Base-by-base conservation (phyloP, 1,140 invertebrate genomes). In the Apocrypta bakeri region DNA sequence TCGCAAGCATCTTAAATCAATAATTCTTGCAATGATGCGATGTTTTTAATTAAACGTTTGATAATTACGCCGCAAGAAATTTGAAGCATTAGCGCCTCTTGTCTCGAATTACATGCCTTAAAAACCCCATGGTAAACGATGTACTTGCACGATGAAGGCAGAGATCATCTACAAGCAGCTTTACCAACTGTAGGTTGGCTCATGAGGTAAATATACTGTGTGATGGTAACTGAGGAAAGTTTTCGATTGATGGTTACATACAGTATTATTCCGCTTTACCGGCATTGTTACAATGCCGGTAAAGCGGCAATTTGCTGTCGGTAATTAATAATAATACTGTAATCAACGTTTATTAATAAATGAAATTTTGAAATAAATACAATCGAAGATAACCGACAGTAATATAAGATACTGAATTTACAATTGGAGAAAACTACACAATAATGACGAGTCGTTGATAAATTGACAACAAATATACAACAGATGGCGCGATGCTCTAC, bases 261-360 rank as follows among this genome's bases (percentile, higher is more conserved):
- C 48, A n/a, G 2, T 17, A 21, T 12, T 21, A 1, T 56, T 56
- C n/a, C n/a, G n/a, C n/a, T n/a, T n/a, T n/a, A n/a, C n/a, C n/a
- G n/a, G n/a, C 21, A 56, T 56, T 14, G 17, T 56, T 3, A 56
- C 1, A 56, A 56, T 3, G 14, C 14, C 48, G 21, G 17, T n/a
- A 56, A 14, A 56, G 21, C 0, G n/a, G 48, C 3, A n/a, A 56
- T 21, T 21, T 56, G 7, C 4, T 21, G 48, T 7, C 3, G 42
- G 4, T 48, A 17, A 48, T 0, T 0, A 0, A 17, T 17, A 17
- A 2, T 0, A 0, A 17, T 17, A 17, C 4, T 48, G 1, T 2
- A 48, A 17, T 48, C 2, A 3, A 48, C 21, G 6, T 56, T 21
- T 21, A 56, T 21, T 3, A 56, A 21, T 21, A 3, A 56, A 56